Conservation (phyloP, 2,113 vertebrate species). For the Callocephalon fimbriatum region DNA sequence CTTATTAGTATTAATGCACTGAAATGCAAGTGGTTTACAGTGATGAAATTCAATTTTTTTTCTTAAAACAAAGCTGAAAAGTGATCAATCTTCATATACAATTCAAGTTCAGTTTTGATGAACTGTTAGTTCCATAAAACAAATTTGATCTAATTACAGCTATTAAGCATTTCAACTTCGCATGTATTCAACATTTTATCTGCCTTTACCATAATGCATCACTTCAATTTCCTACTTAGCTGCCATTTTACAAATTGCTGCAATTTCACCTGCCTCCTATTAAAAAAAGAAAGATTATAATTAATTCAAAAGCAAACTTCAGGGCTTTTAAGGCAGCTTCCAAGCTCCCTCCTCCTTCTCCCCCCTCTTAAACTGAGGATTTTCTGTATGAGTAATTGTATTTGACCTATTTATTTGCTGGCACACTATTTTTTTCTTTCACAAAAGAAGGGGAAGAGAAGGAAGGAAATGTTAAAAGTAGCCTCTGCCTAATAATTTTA, state of each 20-base stretch:
- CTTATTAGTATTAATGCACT: not conserved
- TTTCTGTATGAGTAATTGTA: conserved; percentile 60
- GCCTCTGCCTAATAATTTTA: conserved; percentile 11
- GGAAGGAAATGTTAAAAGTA: conserved; percentile 41
- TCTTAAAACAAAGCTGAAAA: not conserved
- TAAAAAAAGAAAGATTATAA: not conserved
- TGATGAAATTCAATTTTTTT: not conserved
- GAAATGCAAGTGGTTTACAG: not conserved
- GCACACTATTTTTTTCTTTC: not conserved
- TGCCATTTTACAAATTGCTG: conserved; percentile 23
- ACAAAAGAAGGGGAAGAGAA: not conserved
- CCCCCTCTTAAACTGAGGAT: not conserved
- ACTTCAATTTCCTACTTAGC: not conserved
- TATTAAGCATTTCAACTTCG: conserved; percentile 7
- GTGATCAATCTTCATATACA: not conserved
- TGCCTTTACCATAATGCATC: not conserved
- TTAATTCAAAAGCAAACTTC: conserved; percentile 27
- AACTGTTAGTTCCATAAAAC: not conserved
- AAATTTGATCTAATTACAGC: not conserved
- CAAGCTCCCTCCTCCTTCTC: not conserved
- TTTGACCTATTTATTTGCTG: conserved; percentile 66
- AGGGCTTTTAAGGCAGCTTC: conserved; percentile 15
- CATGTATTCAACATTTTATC: not conserved
- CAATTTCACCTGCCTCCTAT: conserved; percentile 25
- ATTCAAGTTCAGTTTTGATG: not conserved